phyloP scores from a whole-genome alignment of 2,113 vertebrate genomes.

The Fukomys damarensis region DNA sequence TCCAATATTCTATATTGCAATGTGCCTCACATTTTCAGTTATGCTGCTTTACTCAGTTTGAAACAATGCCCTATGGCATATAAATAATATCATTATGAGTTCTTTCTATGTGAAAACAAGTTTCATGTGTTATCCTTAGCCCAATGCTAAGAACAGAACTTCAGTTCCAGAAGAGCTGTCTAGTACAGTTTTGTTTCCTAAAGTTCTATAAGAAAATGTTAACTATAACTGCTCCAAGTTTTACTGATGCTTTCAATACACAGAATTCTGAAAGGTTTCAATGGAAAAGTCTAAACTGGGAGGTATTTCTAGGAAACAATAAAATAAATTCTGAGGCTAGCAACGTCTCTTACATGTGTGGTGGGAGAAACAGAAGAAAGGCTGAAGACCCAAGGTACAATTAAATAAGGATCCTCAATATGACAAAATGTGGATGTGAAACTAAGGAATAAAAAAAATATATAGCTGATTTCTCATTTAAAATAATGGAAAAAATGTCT shows the following conservation, averaged over 20 bases:
- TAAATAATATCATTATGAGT: background rate
- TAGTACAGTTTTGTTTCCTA: background rate
- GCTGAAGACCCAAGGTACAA: background rate
- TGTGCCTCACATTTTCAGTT: background rate
- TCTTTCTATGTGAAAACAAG: background rate
- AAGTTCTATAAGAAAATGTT: background rate
- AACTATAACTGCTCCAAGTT: background rate
- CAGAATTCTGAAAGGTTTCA: slow-evolving; percentile 13
- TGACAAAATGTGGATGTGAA: background rate
- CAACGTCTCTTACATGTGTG: background rate
- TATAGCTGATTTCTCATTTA: background rate
- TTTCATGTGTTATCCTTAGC: background rate
- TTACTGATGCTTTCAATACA: background rate
- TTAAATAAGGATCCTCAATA: background rate
- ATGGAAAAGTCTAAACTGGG: background rate
- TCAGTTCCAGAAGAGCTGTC: background rate
- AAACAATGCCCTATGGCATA: background rate
- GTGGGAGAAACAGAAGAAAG: background rate
- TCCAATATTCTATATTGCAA: background rate
- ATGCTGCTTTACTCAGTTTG: background rate
- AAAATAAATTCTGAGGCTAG: background rate
- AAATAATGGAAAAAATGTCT: background rate
- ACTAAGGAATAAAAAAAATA: slow-evolving; percentile 40
- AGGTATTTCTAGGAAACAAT: background rate
- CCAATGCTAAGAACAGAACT: background rate